These are phyloP conservation scores for Cactoblastis cactorum DNA, from an alignment of 2,888 invertebrate species.

Conservation along the genomic window DNA sequence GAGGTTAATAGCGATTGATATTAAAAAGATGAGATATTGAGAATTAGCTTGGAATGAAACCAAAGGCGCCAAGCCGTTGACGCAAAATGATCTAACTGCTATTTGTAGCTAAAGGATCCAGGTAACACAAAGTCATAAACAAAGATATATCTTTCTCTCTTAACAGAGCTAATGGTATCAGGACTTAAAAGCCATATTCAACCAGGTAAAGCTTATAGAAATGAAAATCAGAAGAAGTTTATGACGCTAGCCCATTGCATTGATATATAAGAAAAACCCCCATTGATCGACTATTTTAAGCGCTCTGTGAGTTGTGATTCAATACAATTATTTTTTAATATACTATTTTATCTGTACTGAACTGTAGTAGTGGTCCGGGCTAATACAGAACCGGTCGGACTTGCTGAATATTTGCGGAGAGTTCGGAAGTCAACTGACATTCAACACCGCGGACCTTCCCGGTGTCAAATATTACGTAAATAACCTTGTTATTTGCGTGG, in stretches of 20 bases:
- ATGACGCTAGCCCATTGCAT: too few relatives aligned
- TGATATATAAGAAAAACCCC: too few relatives aligned
- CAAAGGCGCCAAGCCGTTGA: too few relatives aligned
- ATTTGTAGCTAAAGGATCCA: too few relatives aligned
- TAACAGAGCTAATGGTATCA: too few relatives aligned
- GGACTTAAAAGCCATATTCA: too few relatives aligned
- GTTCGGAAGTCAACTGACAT: slow-evolving; percentile 17
- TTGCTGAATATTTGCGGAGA: slow-evolving; percentile 7
- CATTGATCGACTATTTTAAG: too few relatives aligned
- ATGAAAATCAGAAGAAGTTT: too few relatives aligned
- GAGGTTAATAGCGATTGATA: not conserved
- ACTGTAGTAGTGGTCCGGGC: not conserved
- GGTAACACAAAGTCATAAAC: too few relatives aligned
- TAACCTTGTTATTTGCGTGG: not conserved
- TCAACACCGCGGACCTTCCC: not conserved
- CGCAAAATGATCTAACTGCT: too few relatives aligned
- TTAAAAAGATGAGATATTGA: not conserved
- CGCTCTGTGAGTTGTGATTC: not conserved
- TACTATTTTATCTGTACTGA: not conserved
- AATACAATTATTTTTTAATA: not conserved
- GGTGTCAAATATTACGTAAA: not conserved
- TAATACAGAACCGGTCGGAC: slow-evolving; percentile 12
- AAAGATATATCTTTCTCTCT: too few relatives aligned
- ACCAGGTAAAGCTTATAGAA: too few relatives aligned
- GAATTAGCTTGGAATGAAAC: not conserved